phyloP scores from a whole-genome alignment of 92 coral and sea anemone species.

The Meandrina meandrites region DNA sequence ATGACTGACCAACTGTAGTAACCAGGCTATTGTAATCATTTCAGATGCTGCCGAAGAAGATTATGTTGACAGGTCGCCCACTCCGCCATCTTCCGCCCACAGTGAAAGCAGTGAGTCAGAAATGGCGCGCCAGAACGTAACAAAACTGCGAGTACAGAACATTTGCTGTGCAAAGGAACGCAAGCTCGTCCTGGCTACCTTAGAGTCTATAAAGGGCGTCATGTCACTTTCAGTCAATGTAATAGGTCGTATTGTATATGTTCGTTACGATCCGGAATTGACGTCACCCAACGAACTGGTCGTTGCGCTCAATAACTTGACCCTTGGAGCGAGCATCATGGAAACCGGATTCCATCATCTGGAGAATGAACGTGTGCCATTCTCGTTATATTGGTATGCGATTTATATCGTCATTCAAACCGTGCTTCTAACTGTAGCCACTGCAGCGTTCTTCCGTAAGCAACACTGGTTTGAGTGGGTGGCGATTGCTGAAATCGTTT shows the following conservation, averaged over 20 bases:
- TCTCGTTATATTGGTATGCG: conserved; percentile 49
- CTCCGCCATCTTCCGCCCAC: background rate
- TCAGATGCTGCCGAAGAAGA: background rate
- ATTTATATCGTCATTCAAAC: conserved; percentile 71
- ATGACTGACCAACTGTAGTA: no score
- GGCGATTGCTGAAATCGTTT: conserved; percentile 81
- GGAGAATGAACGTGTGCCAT: conserved; percentile 50
- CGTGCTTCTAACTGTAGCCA: conserved; percentile 61
- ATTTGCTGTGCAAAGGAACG: conserved; percentile 93
- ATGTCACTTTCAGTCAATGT: conserved; percentile 85
- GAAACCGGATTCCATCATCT: conserved; percentile 78
- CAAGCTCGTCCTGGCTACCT: conserved; percentile 74
- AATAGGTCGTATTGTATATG: conserved; percentile 92
- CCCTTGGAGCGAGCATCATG: conserved; percentile 95
- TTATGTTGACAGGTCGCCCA: background rate
- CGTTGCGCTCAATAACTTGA: conserved; percentile 72
- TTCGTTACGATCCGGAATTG: conserved; percentile 85
- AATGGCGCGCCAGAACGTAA: conserved; percentile 37
- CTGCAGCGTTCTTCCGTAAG: conserved; percentile 59
- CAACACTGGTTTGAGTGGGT: conserved; percentile 87
- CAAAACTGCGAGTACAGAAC: conserved; percentile 95
- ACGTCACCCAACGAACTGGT: conserved; percentile 79
- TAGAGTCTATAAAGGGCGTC: conserved; percentile 74
- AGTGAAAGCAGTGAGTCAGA: background rate
- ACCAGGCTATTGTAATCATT: background rate